Evolutionary conservation across 2,113 vertebrate species (phyloP), one percentile per base, ranked within the genome.

Genomic region (Oncorhynchus keta): DNA sequence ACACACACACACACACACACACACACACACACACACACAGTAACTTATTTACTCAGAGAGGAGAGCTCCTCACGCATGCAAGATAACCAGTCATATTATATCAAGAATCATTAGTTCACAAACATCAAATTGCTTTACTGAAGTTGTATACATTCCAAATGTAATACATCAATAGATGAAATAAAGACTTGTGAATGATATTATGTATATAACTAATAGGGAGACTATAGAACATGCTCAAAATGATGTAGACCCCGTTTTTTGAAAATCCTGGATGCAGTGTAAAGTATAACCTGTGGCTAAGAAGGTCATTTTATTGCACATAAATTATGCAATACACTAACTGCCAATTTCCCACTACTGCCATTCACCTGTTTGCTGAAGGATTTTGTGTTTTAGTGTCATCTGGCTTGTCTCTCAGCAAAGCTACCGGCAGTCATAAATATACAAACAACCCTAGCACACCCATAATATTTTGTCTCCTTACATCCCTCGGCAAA

Each of bases 11-110:
- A 24, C 57, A 16, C n/a, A 16, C 61, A 49, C 61, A 66, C 73
- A 71, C 68, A 68, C 78, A 76, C 77, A 81, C 78, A 79, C 80
- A 73, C 70, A 59, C 2, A 72, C 55, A 35, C 45, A n/a, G 35
- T 61, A 61, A n/a, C 59, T 61, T 26, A 59, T 48, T 74, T 55
- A 62, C 74, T 76, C 68, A 57, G 8, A 28, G 68, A 59, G 64
- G 35, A 55, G 57, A 6, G 14, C 75, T 68, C 22, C 5, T 18
- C 20, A 18, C 72, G 24, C 57, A n/a, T 35, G 18, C 16, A 20
- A 39, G 32, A 39, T 68, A 9, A 68, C 32, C 67, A 39, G 67
- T 39, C 67, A 71, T 55, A 20, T 51, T 20, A n/a, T 51, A 13
- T 55, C 45, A 49, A 16, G 69, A 51, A 71, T 51, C 22, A 55